Conservation (phyloP, 1,140 invertebrate genomes). For the Cotesia vestalis region DNA sequence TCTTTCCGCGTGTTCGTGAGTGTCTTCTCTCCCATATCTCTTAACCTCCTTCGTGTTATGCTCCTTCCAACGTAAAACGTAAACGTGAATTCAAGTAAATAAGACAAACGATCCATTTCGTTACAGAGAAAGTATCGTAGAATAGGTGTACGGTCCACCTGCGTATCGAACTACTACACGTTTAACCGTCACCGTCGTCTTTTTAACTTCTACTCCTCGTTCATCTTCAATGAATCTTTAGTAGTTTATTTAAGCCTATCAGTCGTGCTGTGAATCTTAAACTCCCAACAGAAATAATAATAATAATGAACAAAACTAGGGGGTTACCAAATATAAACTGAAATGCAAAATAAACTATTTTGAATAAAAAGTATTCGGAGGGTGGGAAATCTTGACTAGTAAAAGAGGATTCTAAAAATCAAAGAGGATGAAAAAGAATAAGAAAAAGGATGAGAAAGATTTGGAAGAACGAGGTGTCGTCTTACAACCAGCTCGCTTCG, state of each 20-base stretch:
- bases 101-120: slow-evolving; percentile 44
- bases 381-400: slow-evolving; percentile 8
- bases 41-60: slow-evolving; percentile 30
- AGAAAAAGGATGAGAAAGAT: slow-evolving; percentile 45
- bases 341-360: slow-evolving; percentile 33
- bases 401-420: background rate
- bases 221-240: slow-evolving; percentile 38
- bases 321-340: background rate
- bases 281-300: slow-evolving; percentile 37
- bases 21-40: slow-evolving; percentile 28
- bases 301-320: slow-evolving; percentile 33
- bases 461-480: slow-evolving; percentile 62
- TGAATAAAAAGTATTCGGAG: background rate
- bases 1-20: slow-evolving; percentile 28
- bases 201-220: slow-evolving; percentile 27
- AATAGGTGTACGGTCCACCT: slow-evolving; percentile 36
- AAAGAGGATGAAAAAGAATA: slow-evolving; percentile 11
- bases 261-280: slow-evolving; percentile 45
- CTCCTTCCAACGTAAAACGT: slow-evolving; percentile 1
- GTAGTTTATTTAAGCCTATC: slow-evolving; percentile 39
- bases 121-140: slow-evolving; percentile 33
- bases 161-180: slow-evolving; percentile 36
- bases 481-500: slow-evolving; percentile 66
- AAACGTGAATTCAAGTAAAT: slow-evolving; percentile 36
- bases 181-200: slow-evolving; percentile 15